A percentile compares a stretch with the other conserved stretches of the same genome.
Evolutionary conservation across 23 tunicate species (phyloP).

Genomic region (Phallusia fumigata): DNA sequence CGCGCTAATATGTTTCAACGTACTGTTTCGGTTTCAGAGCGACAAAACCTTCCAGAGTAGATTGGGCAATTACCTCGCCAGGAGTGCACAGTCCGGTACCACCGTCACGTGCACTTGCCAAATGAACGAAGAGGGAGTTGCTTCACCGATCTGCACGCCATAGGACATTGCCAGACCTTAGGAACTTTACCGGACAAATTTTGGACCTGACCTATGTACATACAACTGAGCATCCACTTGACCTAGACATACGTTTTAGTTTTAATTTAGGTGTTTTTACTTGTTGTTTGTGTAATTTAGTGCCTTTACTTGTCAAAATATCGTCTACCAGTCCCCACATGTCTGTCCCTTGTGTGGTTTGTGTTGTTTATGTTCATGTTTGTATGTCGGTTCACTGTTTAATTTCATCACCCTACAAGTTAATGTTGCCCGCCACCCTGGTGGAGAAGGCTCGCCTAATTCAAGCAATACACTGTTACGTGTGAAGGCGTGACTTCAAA

Average conservation of each 20-base stretch:
- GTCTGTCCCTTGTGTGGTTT: not conserved
- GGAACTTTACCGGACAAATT: not conserved
- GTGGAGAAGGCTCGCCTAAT: not conserved
- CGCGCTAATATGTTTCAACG: not conserved
- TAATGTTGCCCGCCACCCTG: not conserved
- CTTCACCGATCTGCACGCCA: slow-evolving; percentile 31
- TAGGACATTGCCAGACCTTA: slow-evolving; percentile 1
- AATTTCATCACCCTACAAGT: not conserved
- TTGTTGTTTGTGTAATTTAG: not conserved
- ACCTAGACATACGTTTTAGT: slow-evolving; percentile 10
- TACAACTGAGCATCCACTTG: not conserved
- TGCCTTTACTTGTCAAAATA: slow-evolving; percentile 7
- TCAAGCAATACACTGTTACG: not conserved
- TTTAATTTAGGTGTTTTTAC: not conserved
- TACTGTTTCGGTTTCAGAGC: not conserved
- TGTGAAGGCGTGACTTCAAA: too few species aligned
- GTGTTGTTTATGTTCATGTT: too few species aligned
- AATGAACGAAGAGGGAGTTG: slow-evolving; percentile 42
- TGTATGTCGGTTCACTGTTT: not conserved
- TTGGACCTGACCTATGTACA: not conserved
- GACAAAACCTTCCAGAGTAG: not conserved
- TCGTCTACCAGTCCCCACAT: not conserved
- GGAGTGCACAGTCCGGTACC: not conserved
- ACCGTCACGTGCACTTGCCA: slow-evolving; percentile 30
- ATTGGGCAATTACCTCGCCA: slow-evolving; percentile 16